Percentiles rank a stretch among this genome's conserved stretches.
Conservation (phyloP, 2,797 vertebrate species). For the Gallinago solitaria region DNA sequence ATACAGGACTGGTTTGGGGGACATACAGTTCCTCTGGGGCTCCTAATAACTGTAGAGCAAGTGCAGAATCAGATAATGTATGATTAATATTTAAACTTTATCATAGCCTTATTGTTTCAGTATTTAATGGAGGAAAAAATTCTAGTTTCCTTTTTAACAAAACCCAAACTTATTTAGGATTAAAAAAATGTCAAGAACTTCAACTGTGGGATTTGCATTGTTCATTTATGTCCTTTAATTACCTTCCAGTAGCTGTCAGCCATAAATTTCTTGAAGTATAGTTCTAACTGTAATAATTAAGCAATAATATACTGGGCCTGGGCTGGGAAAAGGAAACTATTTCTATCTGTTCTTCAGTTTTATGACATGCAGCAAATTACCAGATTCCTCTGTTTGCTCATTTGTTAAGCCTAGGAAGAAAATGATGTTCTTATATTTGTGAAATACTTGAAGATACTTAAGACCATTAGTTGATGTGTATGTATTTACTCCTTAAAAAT, state of each 20-base stretch:
- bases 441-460: neutral
- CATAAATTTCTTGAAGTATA: neutral
- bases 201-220: neutral
- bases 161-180: neutral
- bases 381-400: neutral
- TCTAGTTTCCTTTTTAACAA: neutral
- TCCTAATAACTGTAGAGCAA: neutral
- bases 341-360: neutral
- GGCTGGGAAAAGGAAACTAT: neutral
- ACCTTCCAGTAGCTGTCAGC: neutral
- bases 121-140: neutral
- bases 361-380: neutral
- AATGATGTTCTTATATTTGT: neutral
- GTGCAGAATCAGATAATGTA: neutral
- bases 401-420: neutral
- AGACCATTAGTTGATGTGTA: neutral
- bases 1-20: neutral
- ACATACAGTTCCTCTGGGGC: neutral
- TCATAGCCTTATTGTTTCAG: neutral
- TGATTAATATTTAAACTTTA: neutral
- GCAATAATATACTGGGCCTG: neutral
- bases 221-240: constrained; percentile 44
- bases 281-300: neutral
- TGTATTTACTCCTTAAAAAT: neutral
- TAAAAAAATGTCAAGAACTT: neutral